These are phyloP conservation scores for Hucho hucho DNA, from an alignment of 2,113 vertebrate species.

Conservation along the genomic window DNA sequence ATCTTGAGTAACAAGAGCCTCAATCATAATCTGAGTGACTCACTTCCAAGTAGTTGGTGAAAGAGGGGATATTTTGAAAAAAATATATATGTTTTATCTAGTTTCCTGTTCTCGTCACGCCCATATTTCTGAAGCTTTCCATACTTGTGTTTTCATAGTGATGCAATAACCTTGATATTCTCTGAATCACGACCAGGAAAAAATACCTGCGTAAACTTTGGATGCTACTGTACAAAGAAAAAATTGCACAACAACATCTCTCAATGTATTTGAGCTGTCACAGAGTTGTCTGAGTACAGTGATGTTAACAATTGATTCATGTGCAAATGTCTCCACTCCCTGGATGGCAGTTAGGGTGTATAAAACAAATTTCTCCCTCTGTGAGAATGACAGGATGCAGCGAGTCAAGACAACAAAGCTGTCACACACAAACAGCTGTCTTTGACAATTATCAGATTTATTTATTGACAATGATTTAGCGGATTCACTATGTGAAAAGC, in stretches of 20 bases:
- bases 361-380: constrained; percentile 85
- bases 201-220: constrained; percentile 66
- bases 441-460: constrained; percentile 78
- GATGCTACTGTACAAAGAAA: constrained; percentile 59
- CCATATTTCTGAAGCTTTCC: constrained; percentile 66
- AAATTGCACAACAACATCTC: constrained; percentile 71
- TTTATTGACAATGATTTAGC: constrained; percentile 79
- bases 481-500: constrained; percentile 70
- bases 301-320: constrained; percentile 97
- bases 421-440: constrained; percentile 99
- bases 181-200: constrained; percentile 56
- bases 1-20: constrained; percentile 75
- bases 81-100: constrained; percentile 66
- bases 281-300: constrained; percentile 81
- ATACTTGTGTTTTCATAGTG: constrained; percentile 69
- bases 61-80: constrained; percentile 62
- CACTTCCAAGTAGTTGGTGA: constrained; percentile 77
- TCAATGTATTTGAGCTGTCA: constrained; percentile 81
- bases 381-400: constrained; percentile 89
- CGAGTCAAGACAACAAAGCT: constrained; percentile 92
- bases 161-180: constrained; percentile 76
- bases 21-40: constrained; percentile 74
- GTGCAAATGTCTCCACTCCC: constrained; percentile 91
- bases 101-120: constrained; percentile 60
- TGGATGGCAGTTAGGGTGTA: constrained; percentile 87